These are phyloP conservation scores for Danionella dracula DNA, from an alignment of 2,797 vertebrate species.

Conservation along the genomic window DNA sequence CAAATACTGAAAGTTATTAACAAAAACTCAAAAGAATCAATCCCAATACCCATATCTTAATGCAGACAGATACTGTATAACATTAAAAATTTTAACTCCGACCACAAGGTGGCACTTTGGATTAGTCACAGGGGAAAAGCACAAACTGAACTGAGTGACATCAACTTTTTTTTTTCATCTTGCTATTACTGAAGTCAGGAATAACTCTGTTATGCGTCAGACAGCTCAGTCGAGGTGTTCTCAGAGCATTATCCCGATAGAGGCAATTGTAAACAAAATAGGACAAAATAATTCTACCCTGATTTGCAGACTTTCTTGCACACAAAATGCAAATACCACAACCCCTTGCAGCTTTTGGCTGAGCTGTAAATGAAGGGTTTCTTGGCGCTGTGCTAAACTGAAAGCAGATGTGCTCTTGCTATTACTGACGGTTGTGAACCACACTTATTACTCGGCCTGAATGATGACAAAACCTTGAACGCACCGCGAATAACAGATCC, in stretches of 20 bases:
- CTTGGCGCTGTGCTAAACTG: neutral
- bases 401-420: neutral
- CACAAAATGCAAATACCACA: neutral
- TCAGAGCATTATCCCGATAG: constrained; percentile 47
- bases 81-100: neutral
- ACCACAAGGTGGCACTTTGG: neutral
- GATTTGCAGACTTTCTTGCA: neutral
- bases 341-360: neutral
- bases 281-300: constrained; percentile 11
- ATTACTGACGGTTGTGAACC: neutral
- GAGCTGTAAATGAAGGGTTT: neutral
- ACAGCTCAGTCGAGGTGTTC: constrained; percentile 13
- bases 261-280: constrained; percentile 53
- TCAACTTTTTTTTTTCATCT: neutral
- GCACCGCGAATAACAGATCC: neutral
- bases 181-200: no score
- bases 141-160: neutral
- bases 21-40: no score
- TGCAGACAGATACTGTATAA: neutral
- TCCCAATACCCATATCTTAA: no score
- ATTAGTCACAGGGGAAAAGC: neutral
- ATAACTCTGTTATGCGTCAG: neutral
- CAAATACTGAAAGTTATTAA: no score
- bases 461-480: neutral
- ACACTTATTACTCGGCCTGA: neutral